Base-by-base conservation (phyloP, 1,140 invertebrate species). In the Diachasma alloeum region DNA sequence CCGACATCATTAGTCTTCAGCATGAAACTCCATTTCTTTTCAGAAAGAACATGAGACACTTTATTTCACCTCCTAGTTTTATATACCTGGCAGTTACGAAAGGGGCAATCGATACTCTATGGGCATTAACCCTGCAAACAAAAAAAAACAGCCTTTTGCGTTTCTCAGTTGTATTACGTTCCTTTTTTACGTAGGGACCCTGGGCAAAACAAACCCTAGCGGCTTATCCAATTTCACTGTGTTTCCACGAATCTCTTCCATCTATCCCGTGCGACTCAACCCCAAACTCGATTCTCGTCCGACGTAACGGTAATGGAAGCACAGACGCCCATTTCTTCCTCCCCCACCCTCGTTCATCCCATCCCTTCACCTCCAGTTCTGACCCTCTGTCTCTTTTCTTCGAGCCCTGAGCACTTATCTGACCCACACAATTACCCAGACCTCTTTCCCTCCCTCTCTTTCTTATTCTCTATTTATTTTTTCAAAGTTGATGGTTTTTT, bases 161-260 rank as follows among this genome's bases (percentile, higher is more conserved):
- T 72, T 42, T 67, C 26, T 26, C 59, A 24, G 42, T 59, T 67
- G 37, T 37, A 74, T 66, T 53, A 59, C 19, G 53, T 67, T 66
- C 46, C 46, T 53, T 53, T 66, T 46, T 74, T 53, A 44, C 48
- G 31, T 39, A n/a, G 82, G 81, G 79, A 78, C 80, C 77, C 80
- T 82, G 78, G 75, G 73, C 77, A 80, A 83, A 84, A 84, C 80
- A 85, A 84, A 84, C 83, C 79, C 72, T 78, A 76, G 79, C 48
- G 78, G 83, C 80, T 85, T 84, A 85, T 85, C 83, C 84, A 85
- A 85, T 86, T 84, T 80, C 82, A 77, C 82, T 80, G 74, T 83
- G 74, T 83, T 83, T 84, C 80, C 81, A 81, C 82, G 82, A 86
- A 84, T 85, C 82, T 84, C 82, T 82, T 82, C 80, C 79, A 81